Conservation (phyloP, 2,888 invertebrate species). For the Nemotelus pantherinus region DNA sequence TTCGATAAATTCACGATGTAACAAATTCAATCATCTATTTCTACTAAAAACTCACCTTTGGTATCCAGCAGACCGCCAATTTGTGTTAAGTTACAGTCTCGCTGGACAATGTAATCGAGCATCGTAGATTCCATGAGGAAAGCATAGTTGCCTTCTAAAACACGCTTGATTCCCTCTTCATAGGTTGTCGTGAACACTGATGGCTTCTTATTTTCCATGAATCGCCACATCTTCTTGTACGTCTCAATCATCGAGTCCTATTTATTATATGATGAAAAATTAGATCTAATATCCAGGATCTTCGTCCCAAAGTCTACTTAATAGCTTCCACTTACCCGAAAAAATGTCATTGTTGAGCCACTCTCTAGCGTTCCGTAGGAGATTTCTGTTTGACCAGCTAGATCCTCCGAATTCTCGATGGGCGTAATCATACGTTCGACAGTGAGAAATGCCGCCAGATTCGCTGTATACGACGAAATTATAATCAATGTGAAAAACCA, state of each 20-base stretch:
- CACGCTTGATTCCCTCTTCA: conserved; percentile 79
- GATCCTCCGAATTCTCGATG: conserved; percentile 85
- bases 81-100: conserved; percentile 88
- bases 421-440: conserved; percentile 90
- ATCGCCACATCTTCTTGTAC: conserved; percentile 85
- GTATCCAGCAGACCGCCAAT: conserved; percentile 85
- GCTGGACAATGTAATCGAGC: conserved; percentile 82
- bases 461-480: conserved; percentile 91
- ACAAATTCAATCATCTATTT: conserved; percentile 13
- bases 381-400: conserved; percentile 84
- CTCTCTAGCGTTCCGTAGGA: conserved; percentile 84
- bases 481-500: conserved; percentile 94
- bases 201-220: conserved; percentile 78
- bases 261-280: background rate
- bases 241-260: conserved; percentile 83
- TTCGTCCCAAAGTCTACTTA: no score
- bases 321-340: conserved; percentile 75
- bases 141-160: conserved; percentile 83
- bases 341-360: conserved; percentile 90
- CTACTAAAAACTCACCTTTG: conserved; percentile 71
- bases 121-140: conserved; percentile 91
- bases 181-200: conserved; percentile 79
- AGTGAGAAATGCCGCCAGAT: conserved; percentile 89
- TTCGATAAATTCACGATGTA: no score
- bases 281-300: no score